These are phyloP conservation scores for Nycticebus coucang DNA, from an alignment of 2,113 vertebrate genomes.

Conservation along the genomic window DNA sequence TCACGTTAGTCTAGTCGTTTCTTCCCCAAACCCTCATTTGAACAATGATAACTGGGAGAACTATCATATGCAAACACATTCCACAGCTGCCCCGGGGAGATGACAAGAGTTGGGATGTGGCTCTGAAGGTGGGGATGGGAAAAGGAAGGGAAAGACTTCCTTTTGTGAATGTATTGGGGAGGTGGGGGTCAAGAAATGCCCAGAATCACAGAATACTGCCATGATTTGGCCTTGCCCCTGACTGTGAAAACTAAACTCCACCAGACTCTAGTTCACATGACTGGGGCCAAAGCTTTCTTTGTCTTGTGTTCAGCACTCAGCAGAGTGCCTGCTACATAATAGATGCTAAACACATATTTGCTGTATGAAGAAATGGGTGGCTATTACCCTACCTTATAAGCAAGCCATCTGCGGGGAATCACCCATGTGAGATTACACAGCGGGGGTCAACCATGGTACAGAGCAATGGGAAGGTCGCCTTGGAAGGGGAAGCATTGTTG, in stretches of 20 bases:
- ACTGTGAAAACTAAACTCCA: background rate
- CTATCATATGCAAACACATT: background rate
- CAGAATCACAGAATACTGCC: background rate
- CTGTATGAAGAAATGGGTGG: background rate
- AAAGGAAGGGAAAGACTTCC: background rate
- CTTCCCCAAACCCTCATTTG: background rate
- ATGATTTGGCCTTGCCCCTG: background rate
- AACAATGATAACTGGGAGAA: background rate
- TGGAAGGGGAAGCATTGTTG: background rate
- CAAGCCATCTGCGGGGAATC: background rate
- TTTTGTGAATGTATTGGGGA: background rate
- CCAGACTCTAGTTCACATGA: background rate
- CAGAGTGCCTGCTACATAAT: background rate
- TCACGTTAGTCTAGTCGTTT: background rate
- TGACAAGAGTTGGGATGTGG: background rate
- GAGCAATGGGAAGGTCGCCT: background rate
- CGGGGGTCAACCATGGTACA: background rate
- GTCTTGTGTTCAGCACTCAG: background rate
- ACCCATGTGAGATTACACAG: background rate
- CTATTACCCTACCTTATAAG: background rate
- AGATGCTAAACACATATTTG: slow-evolving; percentile 21
- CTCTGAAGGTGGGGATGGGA: background rate
- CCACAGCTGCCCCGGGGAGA: background rate
- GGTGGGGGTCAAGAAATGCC: background rate
- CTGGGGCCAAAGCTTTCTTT: background rate